Percentiles rank a stretch among this genome's conserved stretches.
Conservation (phyloP, 2,797 vertebrate genomes). For the Ptychobarbus kaznakovi region DNA sequence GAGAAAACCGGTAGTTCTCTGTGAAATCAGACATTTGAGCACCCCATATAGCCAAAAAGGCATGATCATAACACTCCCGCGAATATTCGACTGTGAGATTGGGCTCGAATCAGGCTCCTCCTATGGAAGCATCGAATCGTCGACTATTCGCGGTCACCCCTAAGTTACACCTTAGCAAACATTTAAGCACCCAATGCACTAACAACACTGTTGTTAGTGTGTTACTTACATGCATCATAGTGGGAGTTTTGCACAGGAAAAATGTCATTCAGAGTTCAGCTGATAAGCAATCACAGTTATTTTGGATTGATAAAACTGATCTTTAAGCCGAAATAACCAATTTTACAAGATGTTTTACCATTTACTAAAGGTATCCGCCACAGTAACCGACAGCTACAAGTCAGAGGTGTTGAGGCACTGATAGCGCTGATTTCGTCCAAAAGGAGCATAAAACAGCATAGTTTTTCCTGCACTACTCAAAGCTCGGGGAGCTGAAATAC, state of each 20-base stretch:
- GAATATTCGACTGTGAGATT: too few relatives aligned
- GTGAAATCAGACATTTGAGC: too few relatives aligned
- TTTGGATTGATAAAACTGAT: background rate
- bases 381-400: background rate
- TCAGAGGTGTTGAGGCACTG: background rate
- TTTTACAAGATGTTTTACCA: background rate
- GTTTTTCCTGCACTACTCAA: conserved; percentile 53
- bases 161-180: background rate
- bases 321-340: background rate
- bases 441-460: conserved; percentile 21
- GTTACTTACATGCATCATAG: background rate
- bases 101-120: too few relatives aligned
- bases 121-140: too few relatives aligned
- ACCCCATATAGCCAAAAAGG: too few relatives aligned
- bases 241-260: background rate
- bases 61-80: too few relatives aligned
- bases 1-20: too few relatives aligned
- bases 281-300: background rate
- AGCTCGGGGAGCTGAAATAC: conserved; percentile 40
- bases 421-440: conserved; percentile 6
- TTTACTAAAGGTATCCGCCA: background rate
- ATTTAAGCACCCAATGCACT: background rate
- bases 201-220: background rate
- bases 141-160: too few relatives aligned
- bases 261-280: background rate